phyloP scores from a whole-genome alignment of 2,113 vertebrate species.

The Seriola quinqueradiata region DNA sequence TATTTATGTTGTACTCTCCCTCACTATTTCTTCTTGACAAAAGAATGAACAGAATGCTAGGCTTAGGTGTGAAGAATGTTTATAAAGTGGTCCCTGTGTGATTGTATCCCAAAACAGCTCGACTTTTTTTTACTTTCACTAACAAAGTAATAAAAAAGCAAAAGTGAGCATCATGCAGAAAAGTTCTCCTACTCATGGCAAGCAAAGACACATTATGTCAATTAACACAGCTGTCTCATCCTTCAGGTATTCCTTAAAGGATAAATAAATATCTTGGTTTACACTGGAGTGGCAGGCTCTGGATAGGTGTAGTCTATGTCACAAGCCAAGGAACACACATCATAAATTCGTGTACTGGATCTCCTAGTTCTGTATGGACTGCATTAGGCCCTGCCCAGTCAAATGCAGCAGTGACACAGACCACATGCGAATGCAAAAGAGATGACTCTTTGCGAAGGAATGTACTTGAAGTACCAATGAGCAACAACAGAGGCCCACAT shows the following conservation, averaged over 20 bases:
- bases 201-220: conserved; percentile 13
- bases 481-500: conserved; percentile 69
- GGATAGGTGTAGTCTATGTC: conserved; percentile 56
- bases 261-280: too few relatives aligned
- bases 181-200: neutral
- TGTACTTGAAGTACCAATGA: conserved; percentile 65
- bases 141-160: neutral
- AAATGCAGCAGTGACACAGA: conserved; percentile 63
- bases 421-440: conserved; percentile 61
- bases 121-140: conserved; percentile 11
- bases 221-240: conserved; percentile 36
- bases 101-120: conserved; percentile 43
- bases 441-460: conserved; percentile 67
- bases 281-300: conserved; percentile 14
- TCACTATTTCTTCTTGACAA: conserved; percentile 78
- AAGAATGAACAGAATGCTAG: conserved; percentile 73
- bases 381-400: conserved; percentile 52
- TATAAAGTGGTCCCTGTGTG: conserved; percentile 49
- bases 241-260: conserved; percentile 47
- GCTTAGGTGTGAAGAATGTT: conserved; percentile 72
- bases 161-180: conserved; percentile 14
- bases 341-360: conserved; percentile 64
- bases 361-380: conserved; percentile 60
- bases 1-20: conserved; percentile 68
- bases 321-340: conserved; percentile 72